Evolutionary conservation across 1,140 invertebrate species (phyloP), one percentile per base, ranked within the genome.

Genomic region (Bombus sibiricus): DNA sequence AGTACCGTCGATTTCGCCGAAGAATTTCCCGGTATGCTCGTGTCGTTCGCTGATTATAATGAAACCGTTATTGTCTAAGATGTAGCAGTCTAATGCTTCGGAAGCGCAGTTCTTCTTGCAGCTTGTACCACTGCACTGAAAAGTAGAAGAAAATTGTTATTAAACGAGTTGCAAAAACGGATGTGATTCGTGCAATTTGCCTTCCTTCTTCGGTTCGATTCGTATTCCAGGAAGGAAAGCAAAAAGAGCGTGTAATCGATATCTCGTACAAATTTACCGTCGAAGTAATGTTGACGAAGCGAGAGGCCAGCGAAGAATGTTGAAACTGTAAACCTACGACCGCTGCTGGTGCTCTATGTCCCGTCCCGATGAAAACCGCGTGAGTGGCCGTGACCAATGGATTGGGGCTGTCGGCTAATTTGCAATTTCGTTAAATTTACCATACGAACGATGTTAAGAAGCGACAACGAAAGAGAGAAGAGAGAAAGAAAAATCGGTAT

Each of bases 1-100:
- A 3, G 98, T 98, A n/a, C 98, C 98, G 93, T 99, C 98, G 71
- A 99, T 97, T 93, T 99, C 98, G 0, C 98, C 98, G 92, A 99
- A 99, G 94, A 99, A 99, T 89, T 97, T 96, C 22, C 98, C 98
- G 8, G 98, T 98, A 92, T 98, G 97, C 75, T 97, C 96, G 53
- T 96, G 96, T 85, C 97, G 97, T 93, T 99, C 98, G 9, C 98
- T 98, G 41, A 98, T 97, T 53, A 99, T 97, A n/a, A 99, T 97
- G 93, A 98, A 99, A 18, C 98, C 98, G 93, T 98, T 98, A 93
- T 99, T 98, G 91, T 99, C 98, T 64, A 99, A 94, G 22, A 99
- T 97, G 93, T 98, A 99, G 93, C 98, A 99, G 91, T 99, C 98
- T 8, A 99, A 95, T 88, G 98, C 97, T 86, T 97, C 97, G 22